These are phyloP conservation scores for Palaemon carinicauda DNA, from an alignment of 1,140 invertebrate genomes.

Conservation along the genomic window DNA sequence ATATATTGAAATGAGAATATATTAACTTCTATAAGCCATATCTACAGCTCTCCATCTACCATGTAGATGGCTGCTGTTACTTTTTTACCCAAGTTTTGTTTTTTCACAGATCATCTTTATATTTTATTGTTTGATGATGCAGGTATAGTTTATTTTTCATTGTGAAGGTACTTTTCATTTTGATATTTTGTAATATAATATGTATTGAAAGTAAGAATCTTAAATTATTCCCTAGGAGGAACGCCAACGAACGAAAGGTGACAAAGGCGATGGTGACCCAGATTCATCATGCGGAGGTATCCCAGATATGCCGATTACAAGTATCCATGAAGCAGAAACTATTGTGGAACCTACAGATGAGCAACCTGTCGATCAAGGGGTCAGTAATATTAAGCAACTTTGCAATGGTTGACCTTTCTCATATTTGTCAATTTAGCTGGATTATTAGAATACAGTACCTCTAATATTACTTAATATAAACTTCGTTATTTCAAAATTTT, in stretches of 20 bases:
- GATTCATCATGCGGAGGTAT: conserved; percentile 77
- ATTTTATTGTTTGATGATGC: too few relatives aligned
- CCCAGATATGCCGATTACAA: conserved; percentile 82
- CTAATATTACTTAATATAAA: too few relatives aligned
- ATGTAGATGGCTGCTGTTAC: background rate
- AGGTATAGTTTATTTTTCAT: too few relatives aligned
- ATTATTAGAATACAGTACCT: too few relatives aligned
- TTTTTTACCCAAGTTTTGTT: too few relatives aligned
- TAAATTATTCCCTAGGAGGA: conserved; percentile 72
- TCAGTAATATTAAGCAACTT: background rate
- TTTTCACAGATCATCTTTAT: too few relatives aligned
- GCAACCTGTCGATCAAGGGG: conserved; percentile 42
- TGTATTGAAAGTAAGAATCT: background rate
- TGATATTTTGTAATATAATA: background rate
- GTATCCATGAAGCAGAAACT: conserved; percentile 84
- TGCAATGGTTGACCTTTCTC: background rate
- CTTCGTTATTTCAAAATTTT: too few relatives aligned
- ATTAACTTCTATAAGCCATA: background rate
- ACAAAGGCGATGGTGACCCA: conserved; percentile 78
- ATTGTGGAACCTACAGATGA: conserved; percentile 70
- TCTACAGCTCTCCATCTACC: background rate
- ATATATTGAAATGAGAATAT: background rate
- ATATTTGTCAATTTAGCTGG: too few relatives aligned
- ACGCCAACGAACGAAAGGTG: conserved; percentile 82
- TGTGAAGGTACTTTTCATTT: too few relatives aligned